These are phyloP conservation scores for Ranitomeya imitator DNA, from an alignment of 2,113 vertebrate species.

Conservation along the genomic window DNA sequence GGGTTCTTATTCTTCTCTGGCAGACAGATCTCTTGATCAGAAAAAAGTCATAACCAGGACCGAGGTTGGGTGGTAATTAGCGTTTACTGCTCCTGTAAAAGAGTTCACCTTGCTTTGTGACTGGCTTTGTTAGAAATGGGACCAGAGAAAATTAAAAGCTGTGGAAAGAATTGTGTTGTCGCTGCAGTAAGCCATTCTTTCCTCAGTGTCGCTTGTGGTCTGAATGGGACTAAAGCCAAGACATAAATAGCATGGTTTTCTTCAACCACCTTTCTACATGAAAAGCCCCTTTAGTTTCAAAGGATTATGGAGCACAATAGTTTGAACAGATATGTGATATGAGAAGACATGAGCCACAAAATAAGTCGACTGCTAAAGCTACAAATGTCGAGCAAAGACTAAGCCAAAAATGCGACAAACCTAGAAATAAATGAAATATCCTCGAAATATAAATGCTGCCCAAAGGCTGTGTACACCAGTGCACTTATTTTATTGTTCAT, in stretches of 20 bases:
- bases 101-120: background rate
- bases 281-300: constrained; percentile 17
- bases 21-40: background rate
- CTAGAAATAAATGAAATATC: background rate
- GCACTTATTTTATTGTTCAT: no score
- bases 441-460: background rate
- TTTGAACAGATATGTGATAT: background rate
- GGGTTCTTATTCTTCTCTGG: background rate
- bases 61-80: background rate
- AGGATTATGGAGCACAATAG: constrained; percentile 24
- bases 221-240: constrained; percentile 35
- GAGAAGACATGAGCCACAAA: background rate
- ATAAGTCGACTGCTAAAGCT: background rate
- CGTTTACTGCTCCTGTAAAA: background rate
- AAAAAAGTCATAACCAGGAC: background rate
- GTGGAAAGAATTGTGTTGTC: constrained; percentile 12
- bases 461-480: no score
- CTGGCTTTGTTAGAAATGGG: background rate
- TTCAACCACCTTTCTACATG: constrained; percentile 6
- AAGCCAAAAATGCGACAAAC: background rate
- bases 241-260: constrained; percentile 31
- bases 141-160: constrained; percentile 24
- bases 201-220: background rate
- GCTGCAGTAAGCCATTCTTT: background rate
- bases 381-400: background rate